phyloP scores from a whole-genome alignment of 2,888 invertebrate species.

The Zootermopsis nevadensis region DNA sequence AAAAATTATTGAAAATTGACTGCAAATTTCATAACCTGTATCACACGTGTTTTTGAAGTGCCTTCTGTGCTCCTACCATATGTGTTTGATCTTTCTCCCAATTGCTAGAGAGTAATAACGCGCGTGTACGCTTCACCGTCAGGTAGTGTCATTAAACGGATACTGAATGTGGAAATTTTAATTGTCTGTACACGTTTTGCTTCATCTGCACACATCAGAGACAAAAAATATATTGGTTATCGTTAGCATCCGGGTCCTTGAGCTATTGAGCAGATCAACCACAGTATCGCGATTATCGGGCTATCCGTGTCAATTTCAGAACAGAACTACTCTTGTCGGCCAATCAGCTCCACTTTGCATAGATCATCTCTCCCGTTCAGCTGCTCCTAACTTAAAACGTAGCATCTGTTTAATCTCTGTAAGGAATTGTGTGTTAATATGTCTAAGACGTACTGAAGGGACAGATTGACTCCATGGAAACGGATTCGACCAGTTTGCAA shows the following conservation, averaged over 20 bases:
- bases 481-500: too few species aligned
- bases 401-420: not conserved
- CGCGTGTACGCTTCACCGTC: constrained; percentile 31
- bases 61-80: constrained; percentile 28
- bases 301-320: constrained; percentile 20
- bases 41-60: constrained; percentile 42
- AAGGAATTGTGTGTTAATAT: not conserved
- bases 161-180: constrained; percentile 43
- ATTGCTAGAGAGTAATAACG: constrained; percentile 24
- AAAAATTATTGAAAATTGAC: constrained; percentile 43
- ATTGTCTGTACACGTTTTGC: constrained; percentile 39
- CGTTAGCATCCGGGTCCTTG: constrained; percentile 36
- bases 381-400: not conserved
- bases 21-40: constrained; percentile 41
- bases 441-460: too few species aligned
- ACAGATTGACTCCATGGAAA: too few species aligned
- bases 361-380: too few species aligned
- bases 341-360: not conserved
- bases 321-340: too few species aligned
- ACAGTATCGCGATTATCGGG: constrained; percentile 27
- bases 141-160: constrained; percentile 43
- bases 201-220: constrained; percentile 38
- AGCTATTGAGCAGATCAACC: constrained; percentile 19
- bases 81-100: constrained; percentile 37
- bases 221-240: constrained; percentile 36